Base-by-base conservation (phyloP, 2,113 vertebrate species). In the Hydrochoerus hydrochaeris region DNA sequence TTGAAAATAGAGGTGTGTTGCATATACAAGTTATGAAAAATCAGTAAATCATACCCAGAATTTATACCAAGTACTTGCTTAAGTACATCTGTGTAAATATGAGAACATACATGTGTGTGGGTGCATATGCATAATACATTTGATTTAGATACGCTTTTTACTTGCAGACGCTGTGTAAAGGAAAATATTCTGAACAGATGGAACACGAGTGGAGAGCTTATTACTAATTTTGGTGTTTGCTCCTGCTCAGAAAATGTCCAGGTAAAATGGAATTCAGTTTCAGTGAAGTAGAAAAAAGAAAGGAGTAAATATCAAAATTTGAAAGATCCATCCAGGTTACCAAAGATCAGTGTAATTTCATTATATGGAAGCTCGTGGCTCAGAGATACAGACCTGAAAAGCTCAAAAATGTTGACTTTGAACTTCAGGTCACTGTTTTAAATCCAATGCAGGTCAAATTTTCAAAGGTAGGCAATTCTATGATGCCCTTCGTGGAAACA, bases 181-280 rank as follows among this genome's bases (percentile, higher is more conserved):
- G 98, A 96, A 96, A 96, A 87, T 20, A 92, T 92, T 88, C 97
- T 98, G 69, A 97, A 95, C 83, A 97, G 87, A 38, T 99, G 99
- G 99, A 97, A 94, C n/a, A 97, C 98, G 85, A 98, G 84, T 87
- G 99, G 99, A 96, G 98, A 99, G 96, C 94, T 95, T 86, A 96
- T 98, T 38, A 96, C 97, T 49, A 60, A 97, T 86, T 99, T 99
- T 97, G 98, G 96, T 81, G 94, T 96, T 91, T 99, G 99, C 98
- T 99, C 98, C 98, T 99, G 99, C 97, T 98, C 98, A 87, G 95
- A 98, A 96, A 98, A 98, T 89, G 91, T 97, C 95, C 98, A 98
- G 98, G 99, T 99, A 98, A 98, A 58, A 87, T 71, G 73, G 83
- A 97, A 97, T 78, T 92, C 93, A 9, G 60, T 85, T 41, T 93